phyloP scores from a whole-genome alignment of 2,113 vertebrate species.

The Colistium nudipinnis region DNA sequence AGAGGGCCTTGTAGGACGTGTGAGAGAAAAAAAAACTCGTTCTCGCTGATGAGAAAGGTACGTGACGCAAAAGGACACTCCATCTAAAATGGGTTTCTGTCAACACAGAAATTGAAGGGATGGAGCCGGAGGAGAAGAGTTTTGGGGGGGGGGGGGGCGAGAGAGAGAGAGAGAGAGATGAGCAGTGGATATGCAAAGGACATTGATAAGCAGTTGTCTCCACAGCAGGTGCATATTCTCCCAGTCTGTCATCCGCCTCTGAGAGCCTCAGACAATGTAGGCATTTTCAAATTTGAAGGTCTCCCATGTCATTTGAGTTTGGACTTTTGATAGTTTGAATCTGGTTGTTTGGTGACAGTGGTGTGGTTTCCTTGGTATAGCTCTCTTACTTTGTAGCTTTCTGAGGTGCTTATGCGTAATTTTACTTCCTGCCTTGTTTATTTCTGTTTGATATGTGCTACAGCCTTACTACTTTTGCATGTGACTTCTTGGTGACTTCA shows the following conservation, averaged over 20 bases:
- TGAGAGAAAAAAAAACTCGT: slow-evolving; percentile 47
- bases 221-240: slow-evolving; percentile 50
- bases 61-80: slow-evolving; percentile 80
- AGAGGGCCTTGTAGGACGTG: slow-evolving; percentile 73
- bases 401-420: too few relatives aligned
- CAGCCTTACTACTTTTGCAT: too few relatives aligned
- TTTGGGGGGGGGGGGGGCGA: neutral
- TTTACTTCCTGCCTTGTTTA: too few relatives aligned
- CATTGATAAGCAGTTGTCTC: slow-evolving; percentile 55
- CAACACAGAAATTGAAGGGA: slow-evolving; percentile 58
- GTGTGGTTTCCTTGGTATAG: too few relatives aligned
- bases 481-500: too few relatives aligned
- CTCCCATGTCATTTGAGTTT: too few relatives aligned
- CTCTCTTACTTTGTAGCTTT: too few relatives aligned
- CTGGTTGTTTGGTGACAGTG: too few relatives aligned
- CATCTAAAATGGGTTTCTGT: slow-evolving; percentile 76
- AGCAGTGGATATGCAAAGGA: slow-evolving; percentile 42
- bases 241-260: slow-evolving; percentile 43
- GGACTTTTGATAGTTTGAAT: too few relatives aligned
- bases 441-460: too few relatives aligned
- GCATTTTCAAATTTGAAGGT: too few relatives aligned
- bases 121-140: slow-evolving; percentile 38
- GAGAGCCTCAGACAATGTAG: too few relatives aligned
- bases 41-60: slow-evolving; percentile 77
- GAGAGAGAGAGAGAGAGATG: slow-evolving; percentile 23